A percentile compares a stretch with the other conserved stretches of the same genome.
These are phyloP conservation scores for Daboia siamensis DNA, from an alignment of 2,113 vertebrate species.

Conservation along the genomic window DNA sequence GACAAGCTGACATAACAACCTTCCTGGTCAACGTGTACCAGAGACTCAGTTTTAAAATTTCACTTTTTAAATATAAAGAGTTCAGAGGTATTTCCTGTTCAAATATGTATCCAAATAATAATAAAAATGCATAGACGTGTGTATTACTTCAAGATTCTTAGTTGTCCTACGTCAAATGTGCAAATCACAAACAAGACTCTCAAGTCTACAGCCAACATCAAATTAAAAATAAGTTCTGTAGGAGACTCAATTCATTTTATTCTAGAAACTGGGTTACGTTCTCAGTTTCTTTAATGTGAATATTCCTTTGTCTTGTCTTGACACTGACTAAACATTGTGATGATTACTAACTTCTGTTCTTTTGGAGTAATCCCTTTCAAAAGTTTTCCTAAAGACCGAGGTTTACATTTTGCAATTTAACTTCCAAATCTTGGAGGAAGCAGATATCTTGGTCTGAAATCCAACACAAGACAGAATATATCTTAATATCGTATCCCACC, in stretches of 20 bases:
- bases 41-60: neutral
- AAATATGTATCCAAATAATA: neutral
- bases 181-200: neutral
- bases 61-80: neutral
- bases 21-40: neutral
- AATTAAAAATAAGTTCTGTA: neutral
- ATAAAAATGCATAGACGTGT: neutral
- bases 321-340: rapidly evolving
- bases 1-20: neutral
- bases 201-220: neutral
- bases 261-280: neutral
- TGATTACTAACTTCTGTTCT: neutral
- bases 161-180: neutral
- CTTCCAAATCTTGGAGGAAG: neutral
- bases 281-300: neutral
- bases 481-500: neutral
- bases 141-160: neutral
- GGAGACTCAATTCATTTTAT: neutral
- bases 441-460: neutral
- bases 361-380: neutral
- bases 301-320: neutral
- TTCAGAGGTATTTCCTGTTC: neutral
- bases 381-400: neutral
- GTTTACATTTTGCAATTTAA: neutral
- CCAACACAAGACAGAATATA: neutral